Evolutionary conservation across 2,797 vertebrate species (phyloP).

Genomic region (Poliocrania exsul): DNA sequence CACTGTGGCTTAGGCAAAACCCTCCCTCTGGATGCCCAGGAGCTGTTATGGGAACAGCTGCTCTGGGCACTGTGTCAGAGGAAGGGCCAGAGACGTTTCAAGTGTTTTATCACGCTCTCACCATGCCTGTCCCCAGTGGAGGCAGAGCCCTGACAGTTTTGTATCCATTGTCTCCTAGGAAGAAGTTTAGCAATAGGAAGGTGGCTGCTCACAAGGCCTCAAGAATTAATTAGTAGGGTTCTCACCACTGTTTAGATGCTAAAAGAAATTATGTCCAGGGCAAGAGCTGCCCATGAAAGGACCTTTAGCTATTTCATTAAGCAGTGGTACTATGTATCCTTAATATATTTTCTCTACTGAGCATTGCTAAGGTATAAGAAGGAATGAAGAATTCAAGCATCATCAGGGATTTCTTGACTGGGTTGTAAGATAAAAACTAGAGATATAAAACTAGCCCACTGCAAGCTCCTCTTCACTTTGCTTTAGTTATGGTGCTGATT

Average conservation of each 20-base stretch:
- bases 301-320: neutral
- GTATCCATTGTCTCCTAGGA: neutral
- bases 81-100: neutral
- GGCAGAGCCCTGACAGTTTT: neutral
- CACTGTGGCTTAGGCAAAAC: neutral
- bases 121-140: neutral
- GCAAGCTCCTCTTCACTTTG: neutral
- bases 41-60: neutral
- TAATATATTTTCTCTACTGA: neutral
- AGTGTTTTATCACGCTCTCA: neutral
- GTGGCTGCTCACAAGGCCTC: neutral
- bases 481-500: neutral
- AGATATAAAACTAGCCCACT: neutral
- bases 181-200: neutral
- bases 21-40: neutral
- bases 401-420: neutral
- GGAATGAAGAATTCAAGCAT: neutral
- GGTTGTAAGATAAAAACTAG: neutral
- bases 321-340: neutral
- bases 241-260: neutral
- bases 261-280: neutral
- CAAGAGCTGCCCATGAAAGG: neutral
- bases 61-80: neutral
- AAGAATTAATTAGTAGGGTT: neutral
- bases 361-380: neutral